Conservation (phyloP, 2,797 vertebrate species). For the Rhadinocentrus ornatus region DNA sequence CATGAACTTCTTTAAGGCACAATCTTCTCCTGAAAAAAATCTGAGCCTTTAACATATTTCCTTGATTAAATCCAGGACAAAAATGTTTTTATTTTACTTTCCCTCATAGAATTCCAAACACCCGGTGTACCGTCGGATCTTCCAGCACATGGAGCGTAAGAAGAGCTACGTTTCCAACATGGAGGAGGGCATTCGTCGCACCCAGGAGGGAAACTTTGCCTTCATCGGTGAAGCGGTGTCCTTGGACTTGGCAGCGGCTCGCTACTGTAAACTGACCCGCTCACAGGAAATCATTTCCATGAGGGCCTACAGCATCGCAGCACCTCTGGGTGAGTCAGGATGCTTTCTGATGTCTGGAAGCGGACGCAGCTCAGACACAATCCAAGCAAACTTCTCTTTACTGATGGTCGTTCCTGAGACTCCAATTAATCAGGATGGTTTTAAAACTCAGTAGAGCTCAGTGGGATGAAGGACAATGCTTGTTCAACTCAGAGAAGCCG, state of each 20-base stretch:
- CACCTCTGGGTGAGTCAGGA: slow-evolving; percentile 78
- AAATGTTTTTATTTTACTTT: neutral
- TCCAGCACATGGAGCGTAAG: slow-evolving; percentile 88
- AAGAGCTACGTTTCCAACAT: slow-evolving; percentile 78
- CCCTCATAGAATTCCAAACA: slow-evolving; percentile 84
- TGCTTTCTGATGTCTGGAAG: no score
- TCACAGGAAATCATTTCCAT: slow-evolving; percentile 82
- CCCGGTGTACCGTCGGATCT: slow-evolving; percentile 82
- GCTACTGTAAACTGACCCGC: slow-evolving; percentile 84
- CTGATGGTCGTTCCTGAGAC: no score
- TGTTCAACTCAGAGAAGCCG: no score
- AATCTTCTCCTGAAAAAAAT: neutral
- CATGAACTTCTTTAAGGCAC: slow-evolving; percentile 87
- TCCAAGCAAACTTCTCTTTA: no score
- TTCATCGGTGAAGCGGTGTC: slow-evolving; percentile 90
- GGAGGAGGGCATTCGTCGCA: slow-evolving; percentile 82
- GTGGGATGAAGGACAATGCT: no score
- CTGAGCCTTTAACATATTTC: neutral
- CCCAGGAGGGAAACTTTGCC: slow-evolving; percentile 86
- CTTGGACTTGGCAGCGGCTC: slow-evolving; percentile 84
- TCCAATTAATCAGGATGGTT: no score
- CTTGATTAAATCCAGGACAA: neutral
- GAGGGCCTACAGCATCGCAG: slow-evolving; percentile 87
- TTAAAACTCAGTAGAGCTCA: no score
- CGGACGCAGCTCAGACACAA: no score